Base-by-base conservation (phyloP, 30 jellyfish, hydroid and myxozoan genomes). In the Turritopsis dohrnii region DNA sequence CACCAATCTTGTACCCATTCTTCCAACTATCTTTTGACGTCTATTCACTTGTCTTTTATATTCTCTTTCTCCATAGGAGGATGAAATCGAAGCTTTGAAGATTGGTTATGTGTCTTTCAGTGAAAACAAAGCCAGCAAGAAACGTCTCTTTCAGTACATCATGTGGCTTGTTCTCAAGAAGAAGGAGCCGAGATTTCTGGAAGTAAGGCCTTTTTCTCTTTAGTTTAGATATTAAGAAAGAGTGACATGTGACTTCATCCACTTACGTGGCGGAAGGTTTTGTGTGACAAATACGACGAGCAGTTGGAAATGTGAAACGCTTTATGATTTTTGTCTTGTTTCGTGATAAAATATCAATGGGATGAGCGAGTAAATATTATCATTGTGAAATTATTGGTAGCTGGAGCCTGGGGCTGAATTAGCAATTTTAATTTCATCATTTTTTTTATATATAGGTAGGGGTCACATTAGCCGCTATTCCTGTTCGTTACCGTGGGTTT, bases 51-150 rank as follows among this genome's bases (percentile, higher is more conserved):
- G 19, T 54, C 72, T 21, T 66, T 66, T 25, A 4, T 17, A 3
- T 4, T 66, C 76, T 79, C 60, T 28, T 77, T 29, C 24, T 65
- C 13, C 41, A 1, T 81, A 88, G 96, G 96, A 88, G 65, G 96
- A 88, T 29, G 96, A 88, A 26, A 52, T 88, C 28, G 96, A 88
- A 73, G 88, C 76, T 52, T 71, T 88, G 54, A 60, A 89, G 53
- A 88, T 88, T 86, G 96, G 96, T 9, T 88, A 82, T 79, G 83
- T 89, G 3, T 80, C 96, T 0, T 88, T 83, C 91, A 88, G 96
- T 83, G 96, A 88, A 83, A 88, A 88, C 74, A 83, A 83, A 79
- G 84, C 83, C 41, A 74, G 86, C 28, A 71, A 82, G 17, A 25
- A 65, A 16, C 85, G 76, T 18, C 86, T 88, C 0, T 83, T 30